Evolutionary conservation across 2,888 invertebrate genomes (phyloP).

Genomic region (Nudaria mundana): DNA sequence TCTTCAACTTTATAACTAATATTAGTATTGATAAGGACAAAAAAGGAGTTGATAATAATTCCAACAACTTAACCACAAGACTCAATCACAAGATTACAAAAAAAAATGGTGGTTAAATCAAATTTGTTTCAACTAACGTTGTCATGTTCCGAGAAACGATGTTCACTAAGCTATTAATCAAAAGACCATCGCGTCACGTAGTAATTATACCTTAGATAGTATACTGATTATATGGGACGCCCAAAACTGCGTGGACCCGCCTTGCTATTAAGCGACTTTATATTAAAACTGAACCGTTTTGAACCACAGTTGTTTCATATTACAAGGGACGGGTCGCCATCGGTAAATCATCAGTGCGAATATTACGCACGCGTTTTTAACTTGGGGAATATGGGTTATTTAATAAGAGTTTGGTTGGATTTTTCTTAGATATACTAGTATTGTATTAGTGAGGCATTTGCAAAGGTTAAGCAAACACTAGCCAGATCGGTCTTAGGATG

Average conservation of each 20-base stretch:
- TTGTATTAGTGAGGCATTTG: neutral
- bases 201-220: conserved; percentile 36
- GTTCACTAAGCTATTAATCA: conserved; percentile 33
- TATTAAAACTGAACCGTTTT: conserved; percentile 8
- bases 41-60: too few relatives aligned
- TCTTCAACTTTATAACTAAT: too few relatives aligned
- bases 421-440: neutral
- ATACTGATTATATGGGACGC: conserved; percentile 38
- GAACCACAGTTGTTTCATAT: conserved; percentile 14
- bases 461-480: too few relatives aligned
- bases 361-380: conserved; percentile 31
- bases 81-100: too few relatives aligned
- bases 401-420: conserved; percentile 1
- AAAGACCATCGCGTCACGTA: conserved; percentile 28
- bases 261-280: conserved; percentile 11
- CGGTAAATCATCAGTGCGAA: conserved; percentile 29
- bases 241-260: conserved; percentile 32
- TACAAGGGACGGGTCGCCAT: conserved; percentile 27
- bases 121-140: conserved; percentile 8
- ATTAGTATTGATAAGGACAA: too few relatives aligned
- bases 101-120: too few relatives aligned
- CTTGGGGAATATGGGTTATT: conserved; percentile 14
- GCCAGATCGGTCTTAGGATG: too few relatives aligned
- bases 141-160: conserved; percentile 33
- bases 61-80: too few relatives aligned